Evolutionary conservation across 2,113 vertebrate genomes (phyloP).

Genomic region (Phaetusa simplex): DNA sequence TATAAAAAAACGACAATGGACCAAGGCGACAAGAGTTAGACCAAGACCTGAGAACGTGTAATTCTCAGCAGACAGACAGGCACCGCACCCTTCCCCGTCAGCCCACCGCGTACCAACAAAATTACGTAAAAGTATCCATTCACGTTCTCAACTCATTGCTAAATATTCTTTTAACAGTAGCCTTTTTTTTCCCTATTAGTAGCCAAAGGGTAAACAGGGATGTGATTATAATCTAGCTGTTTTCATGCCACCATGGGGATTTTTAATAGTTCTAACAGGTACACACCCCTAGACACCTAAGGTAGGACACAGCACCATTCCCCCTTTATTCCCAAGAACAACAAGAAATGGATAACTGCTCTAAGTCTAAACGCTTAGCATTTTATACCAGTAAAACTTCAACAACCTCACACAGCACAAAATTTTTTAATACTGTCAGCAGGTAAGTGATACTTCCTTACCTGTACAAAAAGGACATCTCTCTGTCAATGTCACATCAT

Average conservation of each 20-base stretch:
- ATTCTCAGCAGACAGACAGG: not conserved
- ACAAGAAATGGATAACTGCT: not conserved
- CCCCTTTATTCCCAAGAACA: not conserved
- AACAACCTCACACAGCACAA: not conserved
- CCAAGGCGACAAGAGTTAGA: not conserved
- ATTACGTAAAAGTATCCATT: not conserved
- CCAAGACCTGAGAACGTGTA: not conserved
- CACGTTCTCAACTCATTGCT: not conserved
- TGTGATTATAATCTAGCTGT: not conserved
- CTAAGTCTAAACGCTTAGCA: not conserved
- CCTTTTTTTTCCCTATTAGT: not conserved
- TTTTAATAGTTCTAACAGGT: not conserved
- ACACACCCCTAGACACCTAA: not conserved
- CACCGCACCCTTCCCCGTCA: not conserved
- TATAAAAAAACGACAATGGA: not conserved
- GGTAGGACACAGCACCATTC: not conserved
- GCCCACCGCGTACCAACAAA: not conserved
- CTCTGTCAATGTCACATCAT: not conserved
- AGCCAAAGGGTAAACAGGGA: not conserved
- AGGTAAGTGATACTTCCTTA: not conserved
- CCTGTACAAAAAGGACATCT: not conserved
- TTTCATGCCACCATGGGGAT: not conserved
- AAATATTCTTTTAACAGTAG: not conserved
- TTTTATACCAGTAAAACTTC: not conserved
- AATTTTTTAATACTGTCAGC: not conserved